phyloP scores from a whole-genome alignment of 2,888 invertebrate genomes.

The Stenolophus ochropezus region DNA sequence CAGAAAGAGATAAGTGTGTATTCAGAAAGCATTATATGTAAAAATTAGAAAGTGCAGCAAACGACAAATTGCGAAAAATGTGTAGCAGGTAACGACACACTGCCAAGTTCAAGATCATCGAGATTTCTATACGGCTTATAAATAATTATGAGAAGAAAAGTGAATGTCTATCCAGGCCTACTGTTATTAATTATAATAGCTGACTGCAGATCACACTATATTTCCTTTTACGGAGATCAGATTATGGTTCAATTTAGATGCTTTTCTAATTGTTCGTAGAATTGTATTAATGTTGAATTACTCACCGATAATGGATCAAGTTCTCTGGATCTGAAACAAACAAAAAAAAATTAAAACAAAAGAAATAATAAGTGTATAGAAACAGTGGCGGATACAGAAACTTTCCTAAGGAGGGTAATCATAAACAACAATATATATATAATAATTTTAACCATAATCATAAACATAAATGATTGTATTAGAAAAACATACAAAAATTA shows the following conservation, averaged over 20 bases:
- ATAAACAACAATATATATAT: no score
- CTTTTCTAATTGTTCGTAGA: neutral
- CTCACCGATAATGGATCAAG: neutral
- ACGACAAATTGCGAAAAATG: slow-evolving; percentile 11
- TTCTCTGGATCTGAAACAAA: neutral
- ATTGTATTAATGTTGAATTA: neutral
- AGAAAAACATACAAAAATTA: no score
- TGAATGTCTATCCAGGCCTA: slow-evolving; percentile 24
- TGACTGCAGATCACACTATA: neutral
- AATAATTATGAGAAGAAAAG: slow-evolving; percentile 44
- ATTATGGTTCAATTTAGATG: neutral
- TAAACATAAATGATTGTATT: no score
- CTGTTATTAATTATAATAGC: slow-evolving; percentile 30
- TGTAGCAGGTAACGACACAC: slow-evolving; percentile 15
- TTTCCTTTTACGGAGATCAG: neutral
- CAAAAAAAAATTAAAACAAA: no score
- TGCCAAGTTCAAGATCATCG: slow-evolving; percentile 25
- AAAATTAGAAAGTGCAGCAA: slow-evolving; percentile 35
- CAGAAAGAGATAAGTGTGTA: neutral
- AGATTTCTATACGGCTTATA: slow-evolving; percentile 39
- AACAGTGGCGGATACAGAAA: no score
- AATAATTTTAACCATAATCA: no score
- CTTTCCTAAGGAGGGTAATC: no score
- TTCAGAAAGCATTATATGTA: slow-evolving; percentile 17
- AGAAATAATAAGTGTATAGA: no score